Percentiles rank a stretch among this genome's conserved stretches.
These are phyloP conservation scores for Salmo trutta DNA, from an alignment of 2,797 vertebrate species.

Conservation along the genomic window DNA sequence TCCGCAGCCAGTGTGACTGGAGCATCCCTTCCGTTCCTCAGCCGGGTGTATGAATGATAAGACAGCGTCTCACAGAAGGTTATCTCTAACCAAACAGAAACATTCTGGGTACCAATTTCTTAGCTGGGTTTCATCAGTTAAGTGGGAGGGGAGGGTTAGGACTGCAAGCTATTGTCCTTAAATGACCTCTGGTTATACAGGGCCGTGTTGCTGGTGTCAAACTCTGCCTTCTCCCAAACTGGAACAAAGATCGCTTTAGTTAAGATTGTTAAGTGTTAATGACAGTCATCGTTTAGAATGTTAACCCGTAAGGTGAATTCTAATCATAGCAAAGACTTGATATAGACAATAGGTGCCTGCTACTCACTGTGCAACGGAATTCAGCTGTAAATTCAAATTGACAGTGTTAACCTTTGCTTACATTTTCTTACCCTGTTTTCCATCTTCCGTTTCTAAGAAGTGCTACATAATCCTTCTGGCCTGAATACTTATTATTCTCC, in stretches of 20 bases:
- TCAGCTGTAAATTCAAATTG: background rate
- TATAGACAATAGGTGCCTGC: background rate
- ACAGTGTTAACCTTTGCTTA: background rate
- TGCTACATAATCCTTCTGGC: background rate
- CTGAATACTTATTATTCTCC: background rate
- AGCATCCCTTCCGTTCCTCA: background rate
- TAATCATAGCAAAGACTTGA: background rate
- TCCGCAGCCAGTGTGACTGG: background rate
- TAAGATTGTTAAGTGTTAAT: background rate
- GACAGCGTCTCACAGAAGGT: background rate
- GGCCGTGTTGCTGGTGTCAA: constrained; percentile 16
- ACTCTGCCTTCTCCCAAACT: constrained; percentile 11
- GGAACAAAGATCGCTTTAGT: constrained; percentile 8
- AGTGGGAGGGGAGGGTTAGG: background rate
- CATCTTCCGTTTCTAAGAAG: background rate
- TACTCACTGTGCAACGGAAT: background rate
- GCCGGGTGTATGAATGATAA: background rate
- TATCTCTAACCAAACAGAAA: background rate
- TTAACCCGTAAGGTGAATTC: background rate
- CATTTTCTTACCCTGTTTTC: background rate
- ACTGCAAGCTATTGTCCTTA: constrained; percentile 11
- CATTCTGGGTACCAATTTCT: background rate
- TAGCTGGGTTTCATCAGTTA: background rate
- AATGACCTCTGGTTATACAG: constrained; percentile 11
- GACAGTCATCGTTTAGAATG: background rate